Base-by-base conservation (phyloP, 2,888 invertebrate species). In the Yponomeuta malinellus region DNA sequence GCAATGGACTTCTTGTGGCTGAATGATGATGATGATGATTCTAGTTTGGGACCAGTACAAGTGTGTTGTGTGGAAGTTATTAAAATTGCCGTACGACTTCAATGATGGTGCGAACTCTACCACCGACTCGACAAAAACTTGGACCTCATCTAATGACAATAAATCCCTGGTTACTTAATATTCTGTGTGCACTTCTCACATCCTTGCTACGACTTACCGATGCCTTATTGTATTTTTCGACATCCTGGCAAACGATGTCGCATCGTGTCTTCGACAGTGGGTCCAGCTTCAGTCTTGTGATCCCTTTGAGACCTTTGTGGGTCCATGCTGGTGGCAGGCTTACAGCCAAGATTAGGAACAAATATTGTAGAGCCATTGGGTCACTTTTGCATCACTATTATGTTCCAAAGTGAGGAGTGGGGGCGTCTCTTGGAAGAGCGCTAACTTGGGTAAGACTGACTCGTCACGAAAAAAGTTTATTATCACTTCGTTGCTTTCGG, bases 201-300 rank as follows among this genome's bases (percentile, higher is more conserved):
- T 65, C 65, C 65, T 65, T 65, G 43, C 1, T 0, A 43, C 9
- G 43, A 68, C 72, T 70, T 74, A 93, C 93, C 86, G 85, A 80
- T n/a, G 82, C 75, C 76, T 82, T 92, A 12, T 76, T 81, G 48
- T 89, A 87, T 73, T 87, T 86, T 74, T 78, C 84, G 65, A 83
- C 82, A 63, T 90, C 90, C 75, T 89, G 88, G 78, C 95, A 95
- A 74, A 89, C 88, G 31, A 94, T 88, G 75, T 94, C 94, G 79
- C 94, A 95, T 74, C 94, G 89, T n/a, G 94, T 93, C 71, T 93
- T 93, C 70, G 93, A 90, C 72, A 94, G 81, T 15, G 93, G 92
- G 72, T 93, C 93, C 52, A 89, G 84, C 75, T 92, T 87, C 68
- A 87, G 81, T 74, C 90, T 88, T 59, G 89, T 76, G 68, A 65